phyloP scores from a whole-genome alignment of 2,113 vertebrate species.

The Phrynocephalus versicolor region DNA sequence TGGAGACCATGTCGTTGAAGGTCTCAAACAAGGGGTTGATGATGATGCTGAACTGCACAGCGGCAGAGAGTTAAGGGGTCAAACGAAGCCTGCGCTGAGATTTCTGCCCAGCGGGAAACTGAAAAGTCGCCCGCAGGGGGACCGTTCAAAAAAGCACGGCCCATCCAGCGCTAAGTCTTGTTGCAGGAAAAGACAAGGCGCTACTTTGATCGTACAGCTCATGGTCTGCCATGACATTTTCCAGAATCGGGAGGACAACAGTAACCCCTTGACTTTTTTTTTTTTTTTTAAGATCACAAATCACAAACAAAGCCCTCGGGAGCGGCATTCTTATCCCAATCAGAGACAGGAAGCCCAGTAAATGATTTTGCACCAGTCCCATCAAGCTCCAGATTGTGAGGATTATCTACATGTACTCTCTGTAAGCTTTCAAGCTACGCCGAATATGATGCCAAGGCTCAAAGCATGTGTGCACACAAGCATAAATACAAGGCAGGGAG shows the following conservation, averaged over 20 bases:
- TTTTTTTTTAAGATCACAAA: too few relatives aligned
- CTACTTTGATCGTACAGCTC: too few relatives aligned
- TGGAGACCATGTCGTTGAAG: slow-evolving; percentile 90
- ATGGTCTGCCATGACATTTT: background rate
- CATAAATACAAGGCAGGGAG: too few relatives aligned
- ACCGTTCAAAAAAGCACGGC: background rate
- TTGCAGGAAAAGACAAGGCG: background rate
- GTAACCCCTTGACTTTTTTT: too few relatives aligned
- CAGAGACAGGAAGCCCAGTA: too few relatives aligned
- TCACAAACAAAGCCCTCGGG: background rate
- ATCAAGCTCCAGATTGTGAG: too few relatives aligned
- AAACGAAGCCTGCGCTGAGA: slow-evolving; percentile 8
- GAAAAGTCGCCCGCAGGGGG: background rate
- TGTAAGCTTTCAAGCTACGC: too few relatives aligned
- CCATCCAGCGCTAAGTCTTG: background rate
- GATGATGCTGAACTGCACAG: slow-evolving; percentile 90
- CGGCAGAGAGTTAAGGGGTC: slow-evolving; percentile 72
- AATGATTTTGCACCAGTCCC: too few relatives aligned
- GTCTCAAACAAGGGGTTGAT: slow-evolving; percentile 96
- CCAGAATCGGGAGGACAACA: background rate
- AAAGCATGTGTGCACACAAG: too few relatives aligned
- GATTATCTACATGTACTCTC: too few relatives aligned
- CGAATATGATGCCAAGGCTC: too few relatives aligned
- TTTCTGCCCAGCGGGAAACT: background rate
- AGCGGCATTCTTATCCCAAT: too few relatives aligned